Base-by-base conservation (phyloP, 2,888 invertebrate genomes). In the Zootermopsis nevadensis region DNA sequence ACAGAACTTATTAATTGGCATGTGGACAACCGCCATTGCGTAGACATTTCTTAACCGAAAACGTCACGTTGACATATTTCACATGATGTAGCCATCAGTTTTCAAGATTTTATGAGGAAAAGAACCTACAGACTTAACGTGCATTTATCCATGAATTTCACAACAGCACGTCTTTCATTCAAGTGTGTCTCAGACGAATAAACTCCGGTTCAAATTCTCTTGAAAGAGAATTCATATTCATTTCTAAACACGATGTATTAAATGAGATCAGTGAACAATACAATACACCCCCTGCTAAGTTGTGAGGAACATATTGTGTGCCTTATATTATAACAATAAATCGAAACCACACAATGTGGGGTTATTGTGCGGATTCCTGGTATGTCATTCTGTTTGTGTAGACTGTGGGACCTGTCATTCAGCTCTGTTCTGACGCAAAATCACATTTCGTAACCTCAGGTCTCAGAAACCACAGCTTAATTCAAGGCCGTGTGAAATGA, bases 301-400 rank as follows among this genome's bases (percentile, higher is more conserved):
- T 60, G 60, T 60, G 19, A 48, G 60, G 60, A 7, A 60, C n/a
- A 60, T 2, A 60, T 53, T 53, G 53, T 24, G 67, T 27, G 67
- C 31, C 27, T 67, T 67, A 27, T 67, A 27, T 8, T 24, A 33
- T 33, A 33, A 69, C 69, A 69, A 69, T 33, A 33, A 69, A 31
- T 33, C 69, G 0, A 33, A 69, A 69, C 69, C 69, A 22, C 69
- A 69, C 69, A 69, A 69, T 33, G 69, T 19, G 66, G 66, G 66
- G 12, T 66, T 24, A 24, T 15, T 66, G 30, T 31, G 33, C 33
- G 69, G 33, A 69, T 69, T 69, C 69, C 30, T 22, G 15, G 27
- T 10, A 69, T 69, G 30, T 27, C 69, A 33, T 69, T 69, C 22
- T 69, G 6, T 33, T 69, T 69, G 33, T 69, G 69, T 69, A 33